Conservation (phyloP, 2,797 vertebrate genomes). For the Myripristis murdjan region DNA sequence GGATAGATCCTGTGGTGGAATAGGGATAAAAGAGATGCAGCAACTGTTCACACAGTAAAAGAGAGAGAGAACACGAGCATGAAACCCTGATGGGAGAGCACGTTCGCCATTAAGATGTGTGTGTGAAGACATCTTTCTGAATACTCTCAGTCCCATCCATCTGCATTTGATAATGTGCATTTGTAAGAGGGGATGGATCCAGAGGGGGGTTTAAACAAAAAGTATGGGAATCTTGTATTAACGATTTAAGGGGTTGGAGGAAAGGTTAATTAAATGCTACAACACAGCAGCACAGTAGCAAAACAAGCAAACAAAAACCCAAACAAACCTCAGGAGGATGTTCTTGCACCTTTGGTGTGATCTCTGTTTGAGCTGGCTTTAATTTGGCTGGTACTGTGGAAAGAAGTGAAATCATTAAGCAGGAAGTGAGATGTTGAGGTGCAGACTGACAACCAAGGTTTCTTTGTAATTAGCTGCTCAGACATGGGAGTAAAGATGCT, state of each 20-base stretch:
- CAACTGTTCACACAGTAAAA: no score
- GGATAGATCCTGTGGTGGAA: no score
- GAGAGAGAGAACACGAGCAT: no score
- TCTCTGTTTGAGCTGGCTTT: not conserved
- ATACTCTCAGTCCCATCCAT: no score
- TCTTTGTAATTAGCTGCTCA: conserved; percentile 33
- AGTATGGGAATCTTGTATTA: not conserved
- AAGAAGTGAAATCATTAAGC: conserved; percentile 10
- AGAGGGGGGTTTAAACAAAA: conserved; percentile 6
- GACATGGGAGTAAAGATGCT: conserved; percentile 19
- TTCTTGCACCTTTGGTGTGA: no score
- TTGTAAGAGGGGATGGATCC: not conserved
- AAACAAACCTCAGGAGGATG: no score
- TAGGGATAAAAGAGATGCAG: no score
- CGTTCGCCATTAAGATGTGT: no score
- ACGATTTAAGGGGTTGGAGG: conserved; percentile 1
- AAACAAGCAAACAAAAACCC: conserved; percentile 8
- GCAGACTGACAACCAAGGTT: conserved; percentile 16
- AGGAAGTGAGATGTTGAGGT: not conserved
- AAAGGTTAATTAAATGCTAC: not conserved
- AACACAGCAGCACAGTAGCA: conserved; percentile 4
- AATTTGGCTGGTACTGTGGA: conserved; percentile 2
- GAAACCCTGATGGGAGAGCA: no score
- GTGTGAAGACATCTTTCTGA: no score
- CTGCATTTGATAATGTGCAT: no score